Conservation (phyloP, 2,113 vertebrate species). For the Nycticorax nycticorax region DNA sequence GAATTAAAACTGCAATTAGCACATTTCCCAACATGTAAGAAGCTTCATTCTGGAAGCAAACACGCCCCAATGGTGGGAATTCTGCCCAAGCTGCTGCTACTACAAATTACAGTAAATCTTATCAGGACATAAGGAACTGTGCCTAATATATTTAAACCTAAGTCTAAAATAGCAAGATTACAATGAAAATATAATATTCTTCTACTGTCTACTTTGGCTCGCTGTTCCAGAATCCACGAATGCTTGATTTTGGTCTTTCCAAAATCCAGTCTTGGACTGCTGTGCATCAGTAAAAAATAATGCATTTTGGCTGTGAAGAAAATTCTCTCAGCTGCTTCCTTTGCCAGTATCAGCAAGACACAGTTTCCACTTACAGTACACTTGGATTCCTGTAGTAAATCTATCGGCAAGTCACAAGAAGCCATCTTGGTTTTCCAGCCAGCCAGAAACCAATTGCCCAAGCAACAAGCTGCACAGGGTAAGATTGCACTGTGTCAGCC, state of each 20-base stretch:
- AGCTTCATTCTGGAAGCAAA: background rate
- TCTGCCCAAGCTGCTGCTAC: background rate
- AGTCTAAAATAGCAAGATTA: background rate
- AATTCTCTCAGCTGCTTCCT: background rate
- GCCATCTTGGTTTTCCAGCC: background rate
- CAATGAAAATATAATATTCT: background rate
- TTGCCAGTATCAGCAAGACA: background rate
- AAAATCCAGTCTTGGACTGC: background rate
- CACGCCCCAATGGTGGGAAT: fast-evolving
- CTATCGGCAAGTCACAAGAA: background rate
- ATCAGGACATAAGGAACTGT: background rate
- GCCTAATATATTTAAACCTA: background rate
- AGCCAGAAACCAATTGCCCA: background rate
- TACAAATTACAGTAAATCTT: background rate
- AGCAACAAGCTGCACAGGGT: fast-evolving
- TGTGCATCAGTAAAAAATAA: constrained; percentile 1
- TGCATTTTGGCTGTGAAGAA: background rate
- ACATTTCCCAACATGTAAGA: background rate
- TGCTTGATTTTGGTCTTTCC: background rate
- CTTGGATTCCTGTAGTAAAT: background rate
- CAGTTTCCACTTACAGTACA: background rate
- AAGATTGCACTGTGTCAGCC: background rate
- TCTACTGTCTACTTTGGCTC: background rate
- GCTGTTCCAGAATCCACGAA: background rate
- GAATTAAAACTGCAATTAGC: background rate